These are phyloP conservation scores for Leptinotarsa rubiginosa DNA, from an alignment of 2,888 invertebrate genomes.

Conservation along the genomic window DNA sequence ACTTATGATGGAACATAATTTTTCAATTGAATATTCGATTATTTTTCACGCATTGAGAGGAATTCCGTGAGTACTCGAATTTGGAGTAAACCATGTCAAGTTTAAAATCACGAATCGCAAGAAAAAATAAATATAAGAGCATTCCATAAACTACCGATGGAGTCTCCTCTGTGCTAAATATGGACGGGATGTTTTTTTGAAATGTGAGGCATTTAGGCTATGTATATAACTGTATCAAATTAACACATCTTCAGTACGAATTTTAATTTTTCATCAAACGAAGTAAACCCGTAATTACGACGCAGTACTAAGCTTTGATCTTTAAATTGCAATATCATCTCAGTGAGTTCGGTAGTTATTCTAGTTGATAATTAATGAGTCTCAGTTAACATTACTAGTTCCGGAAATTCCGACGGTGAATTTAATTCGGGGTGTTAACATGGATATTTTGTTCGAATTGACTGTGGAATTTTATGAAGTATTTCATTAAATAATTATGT, in stretches of 20 bases:
- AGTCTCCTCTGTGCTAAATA: neutral
- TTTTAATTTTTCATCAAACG: conserved; percentile 9
- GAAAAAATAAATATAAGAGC: too few species aligned
- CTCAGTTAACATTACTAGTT: neutral
- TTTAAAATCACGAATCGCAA: too few species aligned
- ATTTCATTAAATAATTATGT: too few species aligned
- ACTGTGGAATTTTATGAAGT: too few species aligned
- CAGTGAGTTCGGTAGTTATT: neutral
- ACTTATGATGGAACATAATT: too few species aligned
- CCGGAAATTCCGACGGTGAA: neutral
- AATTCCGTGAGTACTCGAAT: too few species aligned
- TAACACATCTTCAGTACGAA: neutral
- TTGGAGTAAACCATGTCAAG: too few species aligned
- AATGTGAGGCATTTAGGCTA: neutral
- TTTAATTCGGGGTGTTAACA: neutral
- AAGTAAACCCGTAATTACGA: conserved; percentile 1
- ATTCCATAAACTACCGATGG: too few species aligned
- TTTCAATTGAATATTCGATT: too few species aligned
- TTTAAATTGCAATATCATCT: neutral
- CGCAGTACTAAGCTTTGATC: neutral
- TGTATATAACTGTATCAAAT: neutral
- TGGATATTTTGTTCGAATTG: neutral
- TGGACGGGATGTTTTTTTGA: neutral
- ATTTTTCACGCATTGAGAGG: too few species aligned
- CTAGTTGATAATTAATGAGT: conserved; percentile 4